phyloP scores from a whole-genome alignment of 2,888 invertebrate species.

The Leptopilina myrica region DNA sequence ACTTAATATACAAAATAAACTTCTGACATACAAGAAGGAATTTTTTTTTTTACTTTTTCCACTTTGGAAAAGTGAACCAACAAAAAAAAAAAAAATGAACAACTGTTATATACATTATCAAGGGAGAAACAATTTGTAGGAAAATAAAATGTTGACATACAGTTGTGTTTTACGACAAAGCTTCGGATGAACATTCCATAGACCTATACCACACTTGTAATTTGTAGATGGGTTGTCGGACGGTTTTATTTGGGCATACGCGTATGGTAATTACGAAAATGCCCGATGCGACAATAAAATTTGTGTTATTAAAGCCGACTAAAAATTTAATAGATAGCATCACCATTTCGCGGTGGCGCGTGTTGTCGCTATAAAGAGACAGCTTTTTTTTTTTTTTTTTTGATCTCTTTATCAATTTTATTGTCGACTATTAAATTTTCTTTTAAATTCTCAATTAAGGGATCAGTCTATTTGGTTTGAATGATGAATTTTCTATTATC shows the following conservation, averaged over 20 bases:
- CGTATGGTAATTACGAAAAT: conserved; percentile 60
- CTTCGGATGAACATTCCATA: conserved; percentile 18
- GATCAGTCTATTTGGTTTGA: too few species aligned
- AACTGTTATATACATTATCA: not conserved
- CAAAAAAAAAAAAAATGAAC: conserved; percentile 8
- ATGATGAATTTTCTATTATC: too few species aligned
- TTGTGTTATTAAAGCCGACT: conserved; percentile 58
- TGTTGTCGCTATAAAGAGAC: conserved; percentile 22
- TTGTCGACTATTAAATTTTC: not conserved
- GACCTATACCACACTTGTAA: conserved; percentile 24
- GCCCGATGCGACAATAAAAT: conserved; percentile 58
- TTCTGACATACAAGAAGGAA: too few species aligned
- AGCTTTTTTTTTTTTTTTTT: conserved; percentile 16
- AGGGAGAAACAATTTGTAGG: conserved; percentile 4
- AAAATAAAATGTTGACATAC: not conserved
- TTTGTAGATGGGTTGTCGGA: conserved; percentile 25
- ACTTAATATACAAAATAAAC: not conserved
- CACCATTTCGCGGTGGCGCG: conserved; percentile 19
- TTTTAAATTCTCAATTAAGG: not conserved
- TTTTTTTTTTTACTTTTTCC: too few species aligned
- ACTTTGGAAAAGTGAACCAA: too few species aligned
- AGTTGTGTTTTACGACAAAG: conserved; percentile 13
- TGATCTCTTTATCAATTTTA: conserved; percentile 13
- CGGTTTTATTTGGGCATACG: conserved; percentile 25
- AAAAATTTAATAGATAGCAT: conserved; percentile 57